phyloP scores from a whole-genome alignment of 1,140 invertebrate genomes.

The Papilio polytes region DNA sequence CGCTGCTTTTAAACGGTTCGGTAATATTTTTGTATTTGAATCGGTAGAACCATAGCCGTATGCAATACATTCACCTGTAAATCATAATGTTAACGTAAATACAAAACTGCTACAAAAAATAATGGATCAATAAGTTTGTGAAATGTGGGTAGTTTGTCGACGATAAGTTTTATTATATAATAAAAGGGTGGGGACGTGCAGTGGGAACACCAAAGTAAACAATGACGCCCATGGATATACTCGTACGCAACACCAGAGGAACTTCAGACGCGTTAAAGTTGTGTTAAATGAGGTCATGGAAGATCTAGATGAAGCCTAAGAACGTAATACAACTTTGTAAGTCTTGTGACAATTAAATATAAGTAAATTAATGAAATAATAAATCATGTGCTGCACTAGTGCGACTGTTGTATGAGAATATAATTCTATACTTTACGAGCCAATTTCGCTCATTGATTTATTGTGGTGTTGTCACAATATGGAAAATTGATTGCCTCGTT shows the following conservation, averaged over 20 bases:
- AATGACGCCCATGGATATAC: no score
- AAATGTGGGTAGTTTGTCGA: no score
- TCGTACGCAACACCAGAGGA: no score
- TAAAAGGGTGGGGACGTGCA: no score
- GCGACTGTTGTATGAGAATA: not conserved
- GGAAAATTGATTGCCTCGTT: not conserved
- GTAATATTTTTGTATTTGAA: constrained; percentile 51
- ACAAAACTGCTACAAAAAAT: not conserved
- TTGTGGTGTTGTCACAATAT: not conserved
- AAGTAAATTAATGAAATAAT: not conserved
- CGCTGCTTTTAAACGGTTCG: constrained; percentile 59
- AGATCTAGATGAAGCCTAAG: not conserved
- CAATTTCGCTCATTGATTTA: constrained; percentile 3
- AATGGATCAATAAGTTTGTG: no score
- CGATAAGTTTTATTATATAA: no score
- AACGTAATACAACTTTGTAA: not conserved
- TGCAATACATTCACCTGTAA: constrained; percentile 71
- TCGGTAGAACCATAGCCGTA: constrained; percentile 74
- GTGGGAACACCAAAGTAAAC: no score
- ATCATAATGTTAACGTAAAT: not conserved
- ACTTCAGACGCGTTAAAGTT: not conserved
- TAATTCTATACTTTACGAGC: not conserved
- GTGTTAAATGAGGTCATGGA: not conserved
- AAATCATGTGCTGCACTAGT: not conserved
- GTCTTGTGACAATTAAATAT: not conserved